phyloP scores from a whole-genome alignment of 1,140 invertebrate genomes.

The Physella acuta region DNA sequence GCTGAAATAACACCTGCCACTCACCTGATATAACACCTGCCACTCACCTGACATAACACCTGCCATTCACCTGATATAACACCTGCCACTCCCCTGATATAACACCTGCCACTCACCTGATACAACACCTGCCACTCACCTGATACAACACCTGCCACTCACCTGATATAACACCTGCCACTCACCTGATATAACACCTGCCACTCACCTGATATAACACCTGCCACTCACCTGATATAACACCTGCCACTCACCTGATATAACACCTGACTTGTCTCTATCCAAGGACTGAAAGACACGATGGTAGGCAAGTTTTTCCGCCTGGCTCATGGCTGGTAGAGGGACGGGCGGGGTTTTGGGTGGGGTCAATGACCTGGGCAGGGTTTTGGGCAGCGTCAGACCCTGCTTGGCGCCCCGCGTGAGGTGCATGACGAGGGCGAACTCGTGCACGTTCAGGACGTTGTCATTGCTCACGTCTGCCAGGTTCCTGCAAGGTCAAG shows the following conservation, averaged over 20 bases:
- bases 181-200: too few relatives aligned
- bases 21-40: too few relatives aligned
- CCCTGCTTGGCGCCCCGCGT: conserved; percentile 40
- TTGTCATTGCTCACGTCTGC: conserved; percentile 53
- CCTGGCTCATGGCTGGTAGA: conserved; percentile 26
- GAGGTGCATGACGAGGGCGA: conserved; percentile 50
- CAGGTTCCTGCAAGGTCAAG: conserved; percentile 45
- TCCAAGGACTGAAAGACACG: conserved; percentile 43
- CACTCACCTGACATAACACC: too few relatives aligned
- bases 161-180: too few relatives aligned
- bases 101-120: too few relatives aligned
- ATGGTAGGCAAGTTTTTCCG: conserved; percentile 41
- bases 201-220: too few relatives aligned
- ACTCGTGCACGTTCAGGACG: conserved; percentile 51
- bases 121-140: too few relatives aligned
- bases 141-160: too few relatives aligned
- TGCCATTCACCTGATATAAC: too few relatives aligned
- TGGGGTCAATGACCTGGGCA: conserved; percentile 40
- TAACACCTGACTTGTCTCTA: conserved; percentile 26
- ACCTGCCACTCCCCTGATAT: too few relatives aligned
- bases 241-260: conserved; percentile 36
- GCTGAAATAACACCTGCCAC: too few relatives aligned
- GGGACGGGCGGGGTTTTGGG: conserved; percentile 26
- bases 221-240: neutral
- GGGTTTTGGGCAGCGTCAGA: conserved; percentile 34